Evolutionary conservation across 2,113 vertebrate genomes (phyloP).

Genomic region (Ramphastos sulfuratus): DNA sequence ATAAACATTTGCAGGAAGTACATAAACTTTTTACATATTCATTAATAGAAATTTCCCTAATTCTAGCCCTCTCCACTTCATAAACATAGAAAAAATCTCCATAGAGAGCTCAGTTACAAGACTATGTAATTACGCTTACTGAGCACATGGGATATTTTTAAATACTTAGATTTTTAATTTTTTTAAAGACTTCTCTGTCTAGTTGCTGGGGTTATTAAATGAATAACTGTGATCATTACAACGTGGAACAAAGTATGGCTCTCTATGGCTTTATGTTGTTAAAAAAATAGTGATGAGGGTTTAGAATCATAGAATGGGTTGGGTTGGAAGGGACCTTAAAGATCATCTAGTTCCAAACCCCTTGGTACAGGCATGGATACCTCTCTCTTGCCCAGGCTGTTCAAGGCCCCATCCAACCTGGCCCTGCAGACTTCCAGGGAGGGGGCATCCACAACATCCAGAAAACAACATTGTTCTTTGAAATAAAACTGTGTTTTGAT

Average conservation of each 20-base stretch:
- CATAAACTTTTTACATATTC: background rate
- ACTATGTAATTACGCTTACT: background rate
- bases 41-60: background rate
- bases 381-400: too few relatives aligned
- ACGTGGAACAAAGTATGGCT: background rate
- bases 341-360: too few relatives aligned
- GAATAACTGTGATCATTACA: slow-evolving; percentile 2
- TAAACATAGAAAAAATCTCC: background rate
- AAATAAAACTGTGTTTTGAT: background rate
- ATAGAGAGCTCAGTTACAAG: background rate
- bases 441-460: too few relatives aligned
- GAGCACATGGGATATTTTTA: slow-evolving; percentile 1
- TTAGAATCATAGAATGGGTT: background rate
- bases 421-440: too few relatives aligned
- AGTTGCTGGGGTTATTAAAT: background rate
- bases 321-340: too few relatives aligned
- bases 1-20: background rate
- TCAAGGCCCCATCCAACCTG: too few relatives aligned
- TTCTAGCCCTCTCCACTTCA: background rate
- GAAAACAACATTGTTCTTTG: background rate
- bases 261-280: background rate
- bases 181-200: background rate
- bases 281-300: background rate
- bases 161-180: background rate
- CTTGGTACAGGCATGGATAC: too few relatives aligned